These are phyloP conservation scores for Smutsia gigantea DNA, from an alignment of 2,797 vertebrate species.

Conservation along the genomic window DNA sequence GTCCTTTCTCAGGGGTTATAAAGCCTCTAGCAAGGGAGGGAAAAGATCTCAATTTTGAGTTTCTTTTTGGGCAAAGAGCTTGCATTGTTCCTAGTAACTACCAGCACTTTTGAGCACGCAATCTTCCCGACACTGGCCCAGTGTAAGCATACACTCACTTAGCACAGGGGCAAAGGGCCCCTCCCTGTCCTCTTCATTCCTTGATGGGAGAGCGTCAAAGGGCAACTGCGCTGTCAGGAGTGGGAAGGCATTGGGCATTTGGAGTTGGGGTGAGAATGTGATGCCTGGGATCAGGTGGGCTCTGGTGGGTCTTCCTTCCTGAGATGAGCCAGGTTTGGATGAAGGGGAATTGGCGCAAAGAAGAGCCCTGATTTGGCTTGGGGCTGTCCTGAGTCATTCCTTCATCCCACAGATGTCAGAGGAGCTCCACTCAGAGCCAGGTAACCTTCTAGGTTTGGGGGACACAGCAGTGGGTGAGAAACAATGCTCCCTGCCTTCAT, in stretches of 20 bases:
- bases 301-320: not conserved
- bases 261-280: not conserved
- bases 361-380: fast-evolving
- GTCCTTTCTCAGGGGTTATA: not conserved
- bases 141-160: not conserved
- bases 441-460: not conserved
- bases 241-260: not conserved
- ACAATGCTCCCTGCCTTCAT: not conserved
- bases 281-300: not conserved
- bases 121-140: not conserved
- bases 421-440: not conserved
- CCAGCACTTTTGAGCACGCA: not conserved
- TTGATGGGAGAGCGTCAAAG: not conserved
- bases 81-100: not conserved
- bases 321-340: not conserved
- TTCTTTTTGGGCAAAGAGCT: not conserved
- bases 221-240: fast-evolving
- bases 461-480: not conserved
- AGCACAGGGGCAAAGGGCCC: not conserved
- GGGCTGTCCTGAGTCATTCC: not conserved
- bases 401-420: not conserved
- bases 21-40: not conserved
- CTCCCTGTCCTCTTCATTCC: not conserved
- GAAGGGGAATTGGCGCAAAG: not conserved
- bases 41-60: not conserved